These are phyloP conservation scores for Coluber constrictor DNA, from an alignment of 2,797 vertebrate genomes.

Conservation along the genomic window DNA sequence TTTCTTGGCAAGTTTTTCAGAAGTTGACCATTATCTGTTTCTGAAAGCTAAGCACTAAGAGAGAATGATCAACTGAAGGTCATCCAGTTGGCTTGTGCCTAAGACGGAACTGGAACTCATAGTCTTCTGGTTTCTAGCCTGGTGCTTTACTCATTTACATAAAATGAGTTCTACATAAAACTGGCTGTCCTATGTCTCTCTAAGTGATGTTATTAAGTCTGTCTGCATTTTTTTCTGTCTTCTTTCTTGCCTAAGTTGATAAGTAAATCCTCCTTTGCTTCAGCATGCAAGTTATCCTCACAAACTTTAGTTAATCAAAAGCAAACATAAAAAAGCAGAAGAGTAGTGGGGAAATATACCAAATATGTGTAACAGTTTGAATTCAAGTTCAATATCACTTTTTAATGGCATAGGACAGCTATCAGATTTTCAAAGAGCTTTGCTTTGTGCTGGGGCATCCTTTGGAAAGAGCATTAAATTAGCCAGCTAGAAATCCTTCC, in stretches of 20 bases:
- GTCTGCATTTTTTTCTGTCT: neutral
- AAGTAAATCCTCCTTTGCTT: neutral
- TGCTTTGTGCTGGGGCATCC: neutral
- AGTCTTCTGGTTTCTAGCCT: neutral
- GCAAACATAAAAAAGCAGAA: neutral
- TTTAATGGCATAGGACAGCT: neutral
- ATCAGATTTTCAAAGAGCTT: constrained; percentile 7
- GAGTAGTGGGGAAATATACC: neutral
- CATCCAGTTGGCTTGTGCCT: neutral
- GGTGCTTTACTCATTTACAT: neutral
- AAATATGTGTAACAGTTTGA: neutral
- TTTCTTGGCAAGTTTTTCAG: neutral
- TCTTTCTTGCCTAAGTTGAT: neutral
- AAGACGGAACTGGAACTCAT: neutral
- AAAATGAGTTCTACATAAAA: neutral
- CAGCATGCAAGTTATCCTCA: neutral
- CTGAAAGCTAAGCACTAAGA: neutral
- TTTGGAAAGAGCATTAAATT: constrained; percentile 15
- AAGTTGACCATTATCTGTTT: neutral
- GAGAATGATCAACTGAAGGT: neutral
- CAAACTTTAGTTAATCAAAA: neutral
- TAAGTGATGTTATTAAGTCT: neutral
- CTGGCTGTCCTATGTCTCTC: neutral
- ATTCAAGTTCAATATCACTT: neutral
- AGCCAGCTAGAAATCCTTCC: neutral